Conservation (phyloP, 2,113 vertebrate species). For the Sinocyclocheilus maitianheensis region DNA sequence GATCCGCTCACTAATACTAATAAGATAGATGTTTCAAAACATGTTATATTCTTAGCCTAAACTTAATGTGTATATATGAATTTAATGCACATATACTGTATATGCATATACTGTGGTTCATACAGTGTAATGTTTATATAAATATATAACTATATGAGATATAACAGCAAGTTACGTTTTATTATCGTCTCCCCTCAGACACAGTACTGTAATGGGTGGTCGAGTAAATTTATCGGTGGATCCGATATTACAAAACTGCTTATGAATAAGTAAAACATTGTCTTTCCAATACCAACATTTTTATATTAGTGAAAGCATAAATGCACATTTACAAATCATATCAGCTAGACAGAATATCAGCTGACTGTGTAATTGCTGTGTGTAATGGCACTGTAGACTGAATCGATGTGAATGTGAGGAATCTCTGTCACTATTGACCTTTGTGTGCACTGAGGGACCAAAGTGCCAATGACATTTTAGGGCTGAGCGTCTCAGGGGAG, state of each 20-base stretch:
- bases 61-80: no score
- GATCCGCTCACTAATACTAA: background rate
- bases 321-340: background rate
- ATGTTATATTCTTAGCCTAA: no score
- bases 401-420: conserved; percentile 71
- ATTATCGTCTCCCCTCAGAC: no score
- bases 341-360: conserved; percentile 47
- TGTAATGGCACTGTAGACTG: conserved; percentile 63
- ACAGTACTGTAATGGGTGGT: no score
- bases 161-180: no score
- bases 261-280: background rate
- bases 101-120: no score
- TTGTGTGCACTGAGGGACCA: conserved; percentile 63
- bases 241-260: background rate
- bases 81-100: no score
- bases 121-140: no score
- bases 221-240: no score
- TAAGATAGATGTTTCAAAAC: no score
- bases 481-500: conserved; percentile 62
- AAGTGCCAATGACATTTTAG: conserved; percentile 70
- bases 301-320: background rate
- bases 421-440: conserved; percentile 73
- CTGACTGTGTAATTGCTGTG: conserved; percentile 62
- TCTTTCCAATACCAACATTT: background rate
- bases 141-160: no score